Evolutionary conservation across 2,888 invertebrate genomes (phyloP), one percentile per base, ranked within the genome.

Genomic region (Alloscopus bannaensis): DNA sequence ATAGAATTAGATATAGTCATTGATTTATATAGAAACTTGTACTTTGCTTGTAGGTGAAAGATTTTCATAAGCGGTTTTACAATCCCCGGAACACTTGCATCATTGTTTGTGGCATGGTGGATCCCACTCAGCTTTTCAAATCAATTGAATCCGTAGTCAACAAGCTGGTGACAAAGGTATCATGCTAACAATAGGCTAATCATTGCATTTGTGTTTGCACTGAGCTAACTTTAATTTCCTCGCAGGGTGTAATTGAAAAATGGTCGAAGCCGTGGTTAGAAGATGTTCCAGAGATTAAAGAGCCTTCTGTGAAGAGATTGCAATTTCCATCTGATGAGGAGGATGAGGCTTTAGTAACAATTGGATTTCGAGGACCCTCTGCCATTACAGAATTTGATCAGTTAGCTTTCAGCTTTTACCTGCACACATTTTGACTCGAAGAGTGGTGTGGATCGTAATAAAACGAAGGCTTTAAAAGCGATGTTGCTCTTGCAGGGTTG

Each of bases 41-140:
- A 80, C 84, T 26, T n/a, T 45, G 4, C 18, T 4, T 45, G 13
- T 87, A 94, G 94, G 93, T 95, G 4, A 91, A 91, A 84, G 90
- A 92, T 16, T 98, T 93, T 88, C 97, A 97, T 88, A 92, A 93
- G 86, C 91, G 93, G 81, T 97, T 94, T 89, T 98, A 97, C 88
- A 91, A 95, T 24, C 93, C 97, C 1, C 95, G 96, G 88, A 98
- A 98, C 88, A 89, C 97, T 76, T 93, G 94, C 80, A 89, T 97
- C 2, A 93, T 96, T 69, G 92, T 97, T 66, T 93, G 94, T 16
- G 97, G 97, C 0, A 93, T 93, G 89, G 93, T 96, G 20, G 91
- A 92, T 59, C 92, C 93, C 0, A 90, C 92, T 16, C 92, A 94
- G 86, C 92, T 97, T 1, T 94, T 96, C 87, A 90, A 91, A 86